Percentiles rank a stretch among this genome's conserved stretches.
These are phyloP conservation scores for Malurus leucopterus DNA, from an alignment of 2,797 vertebrate species.

Conservation along the genomic window DNA sequence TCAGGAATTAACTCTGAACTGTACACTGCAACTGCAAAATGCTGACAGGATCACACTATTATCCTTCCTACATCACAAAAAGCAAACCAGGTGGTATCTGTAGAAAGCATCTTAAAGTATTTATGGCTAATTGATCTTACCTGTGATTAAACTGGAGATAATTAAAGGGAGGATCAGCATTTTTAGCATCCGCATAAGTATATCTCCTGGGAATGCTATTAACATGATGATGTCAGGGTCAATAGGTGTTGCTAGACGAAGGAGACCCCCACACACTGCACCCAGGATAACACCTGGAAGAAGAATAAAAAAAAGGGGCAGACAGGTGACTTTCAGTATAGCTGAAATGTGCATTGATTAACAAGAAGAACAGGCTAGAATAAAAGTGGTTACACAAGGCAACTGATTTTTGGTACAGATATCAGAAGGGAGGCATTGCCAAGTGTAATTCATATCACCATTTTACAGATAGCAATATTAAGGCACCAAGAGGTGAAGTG, in stretches of 20 bases:
- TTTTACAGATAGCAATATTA: neutral
- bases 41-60: neutral
- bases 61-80: neutral
- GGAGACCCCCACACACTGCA: slow-evolving; percentile 84
- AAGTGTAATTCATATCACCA: neutral
- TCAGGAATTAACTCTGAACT: neutral
- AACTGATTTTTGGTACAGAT: neutral
- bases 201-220: slow-evolving; percentile 96
- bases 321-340: neutral
- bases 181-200: slow-evolving; percentile 98
- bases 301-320: neutral
- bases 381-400: neutral
- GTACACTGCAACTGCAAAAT: neutral
- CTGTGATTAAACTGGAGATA: slow-evolving; percentile 99
- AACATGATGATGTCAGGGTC: slow-evolving; percentile 94
- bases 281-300: slow-evolving; percentile 90
- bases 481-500: neutral
- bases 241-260: slow-evolving; percentile 88
- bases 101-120: slow-evolving; percentile 34
- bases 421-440: neutral
- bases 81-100: neutral
- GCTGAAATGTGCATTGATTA: neutral
- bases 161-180: slow-evolving; percentile 98
- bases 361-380: neutral
- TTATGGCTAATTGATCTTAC: slow-evolving; percentile 67